phyloP scores from a whole-genome alignment of 2,797 vertebrate species.

The Cirrhinus molitorella region DNA sequence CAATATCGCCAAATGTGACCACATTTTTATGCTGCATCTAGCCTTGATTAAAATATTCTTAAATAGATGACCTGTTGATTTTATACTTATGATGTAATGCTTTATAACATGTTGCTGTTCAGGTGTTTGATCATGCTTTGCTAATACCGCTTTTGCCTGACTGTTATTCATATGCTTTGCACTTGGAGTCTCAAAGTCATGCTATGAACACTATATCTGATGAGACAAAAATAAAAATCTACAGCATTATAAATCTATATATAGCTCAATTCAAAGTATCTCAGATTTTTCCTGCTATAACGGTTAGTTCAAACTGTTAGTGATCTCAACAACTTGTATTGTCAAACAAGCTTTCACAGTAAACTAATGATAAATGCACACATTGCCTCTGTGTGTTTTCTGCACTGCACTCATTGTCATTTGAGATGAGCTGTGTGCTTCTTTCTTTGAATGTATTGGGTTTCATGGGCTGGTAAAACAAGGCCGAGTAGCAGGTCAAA shows the following conservation, averaged over 20 bases:
- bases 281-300: not conserved
- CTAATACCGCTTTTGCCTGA: not conserved
- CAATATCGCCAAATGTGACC: not conserved
- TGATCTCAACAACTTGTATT: not conserved
- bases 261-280: not conserved
- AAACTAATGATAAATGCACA: conserved; percentile 1
- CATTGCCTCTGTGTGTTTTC: conserved; percentile 6
- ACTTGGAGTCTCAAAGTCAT: conserved; percentile 11
- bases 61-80: not conserved
- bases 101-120: not conserved
- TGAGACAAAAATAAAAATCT: too few species aligned
- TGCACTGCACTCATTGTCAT: conserved; percentile 1
- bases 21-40: not conserved
- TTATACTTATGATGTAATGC: not conserved
- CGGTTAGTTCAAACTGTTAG: not conserved
- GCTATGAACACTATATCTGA: not conserved
- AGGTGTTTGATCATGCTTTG: not conserved
- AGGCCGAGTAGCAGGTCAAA: conserved; percentile 24
- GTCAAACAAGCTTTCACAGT: conserved; percentile 23
- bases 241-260: not conserved
- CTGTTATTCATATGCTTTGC: not conserved
- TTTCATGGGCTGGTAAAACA: conserved; percentile 45
- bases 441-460: conserved; percentile 33
- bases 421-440: not conserved
- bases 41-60: not conserved